Base-by-base conservation (phyloP, 1,140 invertebrate species). In the Drosophila pallidifrons region DNA sequence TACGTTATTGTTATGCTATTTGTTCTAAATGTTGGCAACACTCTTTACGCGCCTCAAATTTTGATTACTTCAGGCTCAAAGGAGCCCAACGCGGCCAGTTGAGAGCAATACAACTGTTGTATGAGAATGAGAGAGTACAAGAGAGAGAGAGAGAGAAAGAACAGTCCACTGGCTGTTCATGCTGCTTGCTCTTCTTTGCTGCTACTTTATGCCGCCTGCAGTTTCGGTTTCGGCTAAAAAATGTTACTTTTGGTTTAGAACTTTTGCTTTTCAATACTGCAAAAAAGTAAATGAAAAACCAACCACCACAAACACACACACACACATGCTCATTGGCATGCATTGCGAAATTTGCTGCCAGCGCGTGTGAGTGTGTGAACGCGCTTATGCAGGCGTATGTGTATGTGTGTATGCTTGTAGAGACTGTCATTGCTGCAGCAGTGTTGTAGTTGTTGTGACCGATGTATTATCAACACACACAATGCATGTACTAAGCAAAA, bases 211-310 rank as follows among this genome's bases (percentile, higher is more conserved):
- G 60, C 61, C 70, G 64, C 73, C 68, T 75, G 68, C 79, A 70
- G 57, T 76, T 85, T 76, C 25, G 25, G 25, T 52, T 75, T 71
- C 49, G 59, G 20, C 49, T 15, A 60, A 64, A 77, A 82, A 64
- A 8, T 63, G 43, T 55, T 86, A 67, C 66, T 64, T 78, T 77
- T 69, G 66, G 59, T 63, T 79, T 70, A 71, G 77, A 83, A 89
- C 83, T 89, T 88, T 89, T 88, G 83, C 77, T 81, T 89, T 83
- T 78, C 52, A 82, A 77, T 80, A 61, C 65, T 75, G 52, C 49
- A 25, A 46, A 58, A 58, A 61, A 43, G 15, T 43, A 63, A 32
- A 32, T 55, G 45, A 67, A 67, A 64, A 78, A 82, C 30, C 77
- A 77, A 81, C 83, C 85, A 89, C 83, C 85, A 67, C 70, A 51